A percentile compares a stretch with the other conserved stretches of the same genome.
These are phyloP conservation scores for Chydorus sphaericus DNA, from an alignment of 2,888 invertebrate genomes.

Conservation along the genomic window DNA sequence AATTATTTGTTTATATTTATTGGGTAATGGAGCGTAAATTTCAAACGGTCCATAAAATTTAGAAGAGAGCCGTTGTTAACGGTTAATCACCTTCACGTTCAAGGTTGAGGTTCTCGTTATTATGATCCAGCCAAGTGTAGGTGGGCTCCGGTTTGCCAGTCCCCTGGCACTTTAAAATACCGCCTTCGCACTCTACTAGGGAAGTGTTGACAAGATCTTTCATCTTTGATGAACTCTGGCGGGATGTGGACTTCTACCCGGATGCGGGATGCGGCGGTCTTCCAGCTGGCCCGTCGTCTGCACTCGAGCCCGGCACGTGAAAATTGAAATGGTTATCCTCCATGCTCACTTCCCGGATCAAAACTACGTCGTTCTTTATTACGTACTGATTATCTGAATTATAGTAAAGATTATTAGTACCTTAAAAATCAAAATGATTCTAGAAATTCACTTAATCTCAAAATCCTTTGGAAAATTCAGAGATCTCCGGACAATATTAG, in stretches of 20 bases:
- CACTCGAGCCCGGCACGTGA: slow-evolving; percentile 75
- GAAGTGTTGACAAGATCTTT: slow-evolving; percentile 43
- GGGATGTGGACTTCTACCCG: slow-evolving; percentile 64
- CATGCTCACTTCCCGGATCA: slow-evolving; percentile 60
- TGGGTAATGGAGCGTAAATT: too few relatives aligned
- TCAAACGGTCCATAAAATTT: too few relatives aligned
- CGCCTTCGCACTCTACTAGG: slow-evolving; percentile 65
- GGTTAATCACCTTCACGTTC: not conserved
- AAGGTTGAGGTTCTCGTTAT: slow-evolving; percentile 10
- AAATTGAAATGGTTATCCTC: slow-evolving; percentile 78
- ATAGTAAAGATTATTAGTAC: not conserved
- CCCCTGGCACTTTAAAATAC: slow-evolving; percentile 58
- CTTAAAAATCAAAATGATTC: not conserved
- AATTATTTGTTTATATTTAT: too few relatives aligned
- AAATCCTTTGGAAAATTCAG: too few relatives aligned
- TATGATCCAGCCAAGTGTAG: slow-evolving; percentile 60
- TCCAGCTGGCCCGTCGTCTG: slow-evolving; percentile 61
- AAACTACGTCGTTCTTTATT: slow-evolving; percentile 54
- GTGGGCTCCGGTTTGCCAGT: slow-evolving; percentile 70
- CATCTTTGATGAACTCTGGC: slow-evolving; percentile 44
- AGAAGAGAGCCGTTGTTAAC: too few relatives aligned
- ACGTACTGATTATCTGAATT: slow-evolving; percentile 48
- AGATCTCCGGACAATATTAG: too few relatives aligned
- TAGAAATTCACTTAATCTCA: too few relatives aligned
- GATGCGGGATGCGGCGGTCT: slow-evolving; percentile 62